Conservation (phyloP, 37 sponge, comb jelly and placozoan species). For the Petrosia ficiformis region DNA sequence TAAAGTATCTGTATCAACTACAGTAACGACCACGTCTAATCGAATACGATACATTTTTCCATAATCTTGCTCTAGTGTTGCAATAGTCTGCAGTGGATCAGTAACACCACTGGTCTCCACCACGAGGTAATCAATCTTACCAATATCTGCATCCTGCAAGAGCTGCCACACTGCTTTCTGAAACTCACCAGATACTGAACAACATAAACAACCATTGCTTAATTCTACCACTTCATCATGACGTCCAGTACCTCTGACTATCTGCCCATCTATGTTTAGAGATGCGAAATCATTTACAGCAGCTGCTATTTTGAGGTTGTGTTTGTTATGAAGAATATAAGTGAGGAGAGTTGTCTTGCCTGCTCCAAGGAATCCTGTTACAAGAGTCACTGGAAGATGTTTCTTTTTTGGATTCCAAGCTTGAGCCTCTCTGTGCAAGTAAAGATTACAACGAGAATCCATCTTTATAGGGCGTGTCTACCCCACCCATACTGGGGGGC, state of each 20-base stretch:
- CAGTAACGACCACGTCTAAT: conserved; percentile 71
- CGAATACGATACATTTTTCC: conserved; percentile 73
- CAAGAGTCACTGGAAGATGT: conserved; percentile 67
- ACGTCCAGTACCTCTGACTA: conserved; percentile 43
- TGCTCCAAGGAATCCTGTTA: conserved; percentile 83
- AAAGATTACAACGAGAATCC: conserved; percentile 42
- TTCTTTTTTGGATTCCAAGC: conserved; percentile 48
- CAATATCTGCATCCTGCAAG: conserved; percentile 73
- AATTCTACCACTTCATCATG: conserved; percentile 53
- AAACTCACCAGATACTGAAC: conserved; percentile 58
- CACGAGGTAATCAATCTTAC: conserved; percentile 73
- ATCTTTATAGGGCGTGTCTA: no score
- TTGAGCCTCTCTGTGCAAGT: conserved; percentile 51
- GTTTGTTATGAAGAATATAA: conserved; percentile 59
- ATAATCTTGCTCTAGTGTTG: conserved; percentile 73
- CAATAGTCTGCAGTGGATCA: conserved; percentile 70
- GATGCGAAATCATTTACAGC: conserved; percentile 82
- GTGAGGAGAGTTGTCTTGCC: conserved; percentile 77
- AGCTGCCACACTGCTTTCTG: conserved; percentile 55
- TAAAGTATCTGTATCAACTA: conserved; percentile 67
- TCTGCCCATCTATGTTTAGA: conserved; percentile 66
- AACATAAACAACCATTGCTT: conserved; percentile 77
- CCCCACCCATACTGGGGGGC: no score
- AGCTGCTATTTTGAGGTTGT: conserved; percentile 74
- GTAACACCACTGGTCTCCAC: conserved; percentile 84